Evolutionary conservation across 2,113 vertebrate genomes (phyloP), one percentile per base, ranked within the genome.

Genomic region (Rhinolophus ferrumequinum): DNA sequence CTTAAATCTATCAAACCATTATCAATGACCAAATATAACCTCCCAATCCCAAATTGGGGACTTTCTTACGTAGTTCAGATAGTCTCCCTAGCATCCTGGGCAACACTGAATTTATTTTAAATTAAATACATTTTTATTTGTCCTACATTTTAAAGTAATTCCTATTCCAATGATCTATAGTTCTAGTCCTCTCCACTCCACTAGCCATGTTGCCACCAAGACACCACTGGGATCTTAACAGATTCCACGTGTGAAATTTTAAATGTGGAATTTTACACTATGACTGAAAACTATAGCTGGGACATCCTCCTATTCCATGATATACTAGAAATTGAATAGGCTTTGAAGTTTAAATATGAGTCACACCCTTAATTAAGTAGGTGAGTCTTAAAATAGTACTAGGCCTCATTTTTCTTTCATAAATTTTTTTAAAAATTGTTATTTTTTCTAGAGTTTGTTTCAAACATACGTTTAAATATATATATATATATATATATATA

Each of bases 181-280:
- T 13, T 81, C 73, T 73, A 28, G 15, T 69, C 18, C 26, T 41
- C 10, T 79, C 8, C 0, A 33, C 6, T 52, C 1, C 12, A 52
- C 12, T 33, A n/a, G 21, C 4, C 67, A 62, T n/a, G 41, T 70
- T 50, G 3, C 76, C 6, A 52, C 4, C 18, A 62, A 16, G 19
- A 47, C 41, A 72, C 35, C 67, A 11, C 6, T 33, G 33, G 18
- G 8, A 77, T 22, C 28, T 83, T 88, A 66, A 52, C 7, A 4
- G 54, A 12, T 0, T 62, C 22, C n/a, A 26, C 60, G 69, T 67
- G 18, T 60, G 8, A 88, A 83, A 47, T 54, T 28, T 89, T 28
- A 62, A 79, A 83, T 84, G n/a, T 88, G 19, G 24, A 77, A 75
- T 88, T 90, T 75, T 75, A 75, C 6, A 90, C 35, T 80, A 7